Base-by-base conservation (phyloP, 1,140 invertebrate genomes). In the Cydia amplana region DNA sequence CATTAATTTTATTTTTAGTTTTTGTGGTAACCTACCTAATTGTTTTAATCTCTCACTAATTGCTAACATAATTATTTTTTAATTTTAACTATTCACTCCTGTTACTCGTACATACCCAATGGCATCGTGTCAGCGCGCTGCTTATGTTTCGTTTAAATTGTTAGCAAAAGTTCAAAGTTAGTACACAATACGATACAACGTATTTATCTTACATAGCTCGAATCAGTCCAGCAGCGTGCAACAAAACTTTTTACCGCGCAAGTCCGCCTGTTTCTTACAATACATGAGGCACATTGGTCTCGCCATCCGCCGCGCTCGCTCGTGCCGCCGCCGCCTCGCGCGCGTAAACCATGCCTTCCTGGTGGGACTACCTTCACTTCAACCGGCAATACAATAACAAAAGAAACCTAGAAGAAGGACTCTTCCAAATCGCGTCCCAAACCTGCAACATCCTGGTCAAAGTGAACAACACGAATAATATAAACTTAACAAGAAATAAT, bases 381-480 rank as follows among this genome's bases (percentile, higher is more conserved):
- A 94, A 93, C 40, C 78, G 91, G 72, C 91, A 90, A 76, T 92
- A 90, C 76, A 78, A 88, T 16, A 93, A 92, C 77, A 94, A 94
- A 43, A 92, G 94, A 72, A 95, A 96, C 86, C 87, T 96, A 60
- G 95, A 96, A 80, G 95, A 95, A 80, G 95, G 95, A 5, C 89
- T 96, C 4, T 95, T 95, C 85, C 95, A 96, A 92, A 96, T 96
- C 72, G 95, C 95, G 1, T 95, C 95, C 0, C 95, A 96, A 84
- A 95, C 95, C 75, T 96, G 95, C 79, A 95, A 95, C 83, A 95
- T 96, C 78, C 91, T 96, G 46, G 95, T 96, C 25, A 95, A 96
- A 94, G 95, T 96, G 49, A 96, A 96, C 85, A 96, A 96, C 81
- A 96, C 95, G 63, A 95, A 96, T 87, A 96, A 96, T 82, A 95